A percentile compares a stretch with the other conserved stretches of the same genome.
Evolutionary conservation across 2,888 invertebrate genomes (phyloP).

Genomic region (Zeuzera pyrina): DNA sequence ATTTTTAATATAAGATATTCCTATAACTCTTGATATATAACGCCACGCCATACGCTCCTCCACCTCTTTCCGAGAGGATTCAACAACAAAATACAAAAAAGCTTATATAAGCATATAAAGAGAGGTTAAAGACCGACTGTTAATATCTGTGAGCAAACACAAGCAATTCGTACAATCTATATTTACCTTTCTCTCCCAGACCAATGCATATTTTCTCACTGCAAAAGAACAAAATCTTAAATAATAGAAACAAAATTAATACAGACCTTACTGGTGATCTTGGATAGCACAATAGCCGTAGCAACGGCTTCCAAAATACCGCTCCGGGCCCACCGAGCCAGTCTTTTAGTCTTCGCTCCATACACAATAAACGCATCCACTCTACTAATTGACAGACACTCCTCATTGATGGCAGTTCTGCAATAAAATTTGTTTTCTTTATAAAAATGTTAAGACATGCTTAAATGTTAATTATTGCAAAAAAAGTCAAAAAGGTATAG

Average conservation of each 20-base stretch:
- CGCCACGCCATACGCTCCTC: too few relatives aligned
- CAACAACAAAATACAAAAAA: too few relatives aligned
- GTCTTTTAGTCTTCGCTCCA: constrained; percentile 86
- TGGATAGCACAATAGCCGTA: constrained; percentile 81
- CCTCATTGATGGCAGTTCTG: constrained; percentile 39
- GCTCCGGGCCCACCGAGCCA: constrained; percentile 91
- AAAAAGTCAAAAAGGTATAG: background rate
- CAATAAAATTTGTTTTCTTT: background rate
- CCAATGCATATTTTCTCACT: too few relatives aligned
- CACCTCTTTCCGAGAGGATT: too few relatives aligned
- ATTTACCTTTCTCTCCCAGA: too few relatives aligned
- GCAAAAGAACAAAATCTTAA: background rate
- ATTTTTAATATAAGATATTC: too few relatives aligned
- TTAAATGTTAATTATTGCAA: background rate
- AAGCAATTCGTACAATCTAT: too few relatives aligned
- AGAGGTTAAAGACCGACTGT: too few relatives aligned
- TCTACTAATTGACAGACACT: constrained; percentile 74
- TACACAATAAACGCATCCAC: constrained; percentile 86
- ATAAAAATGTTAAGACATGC: background rate
- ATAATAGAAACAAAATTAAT: background rate
- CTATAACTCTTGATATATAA: too few relatives aligned
- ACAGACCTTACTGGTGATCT: constrained; percentile 48
- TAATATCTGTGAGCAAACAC: too few relatives aligned
- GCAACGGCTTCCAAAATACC: constrained; percentile 88
- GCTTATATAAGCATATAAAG: too few relatives aligned